phyloP scores from a whole-genome alignment of 2,113 vertebrate genomes.

The Eptesicus fuscus region DNA sequence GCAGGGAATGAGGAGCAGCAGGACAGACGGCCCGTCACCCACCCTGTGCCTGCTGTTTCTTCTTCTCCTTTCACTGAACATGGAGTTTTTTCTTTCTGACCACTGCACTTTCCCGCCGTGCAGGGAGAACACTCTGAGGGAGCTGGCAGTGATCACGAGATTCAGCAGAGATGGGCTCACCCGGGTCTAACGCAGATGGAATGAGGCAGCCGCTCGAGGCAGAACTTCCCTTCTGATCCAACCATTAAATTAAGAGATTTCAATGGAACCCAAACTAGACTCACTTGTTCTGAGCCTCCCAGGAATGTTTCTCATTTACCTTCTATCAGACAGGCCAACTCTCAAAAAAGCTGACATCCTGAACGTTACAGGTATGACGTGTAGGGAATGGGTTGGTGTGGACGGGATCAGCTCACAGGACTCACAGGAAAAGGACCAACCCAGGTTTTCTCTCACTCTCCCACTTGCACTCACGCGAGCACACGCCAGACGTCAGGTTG shows the following conservation, averaged over 20 bases:
- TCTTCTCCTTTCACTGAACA: background rate
- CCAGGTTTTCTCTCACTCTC: background rate
- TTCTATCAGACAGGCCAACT: constrained; percentile 21
- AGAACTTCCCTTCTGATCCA: background rate
- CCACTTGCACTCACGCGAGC: background rate
- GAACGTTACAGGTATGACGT: background rate
- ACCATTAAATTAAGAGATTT: background rate
- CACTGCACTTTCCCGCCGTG: background rate
- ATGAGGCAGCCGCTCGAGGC: background rate
- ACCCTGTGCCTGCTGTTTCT: background rate
- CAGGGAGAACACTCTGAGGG: background rate
- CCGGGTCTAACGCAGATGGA: background rate
- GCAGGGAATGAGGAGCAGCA: background rate
- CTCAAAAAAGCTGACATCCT: no score
- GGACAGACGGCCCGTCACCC: background rate
- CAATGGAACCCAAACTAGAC: background rate
- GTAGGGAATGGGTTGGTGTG: background rate
- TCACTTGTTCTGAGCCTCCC: background rate
- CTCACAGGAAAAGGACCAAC: background rate
- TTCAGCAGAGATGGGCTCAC: background rate
- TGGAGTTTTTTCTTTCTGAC: background rate
- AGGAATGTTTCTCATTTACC: constrained; percentile 51
- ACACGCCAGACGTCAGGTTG: background rate
- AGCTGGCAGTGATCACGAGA: background rate
- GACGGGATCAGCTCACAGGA: constrained; percentile 29